Conservation (phyloP, 2,113 vertebrate genomes). For the Heptranchias perlo region DNA sequence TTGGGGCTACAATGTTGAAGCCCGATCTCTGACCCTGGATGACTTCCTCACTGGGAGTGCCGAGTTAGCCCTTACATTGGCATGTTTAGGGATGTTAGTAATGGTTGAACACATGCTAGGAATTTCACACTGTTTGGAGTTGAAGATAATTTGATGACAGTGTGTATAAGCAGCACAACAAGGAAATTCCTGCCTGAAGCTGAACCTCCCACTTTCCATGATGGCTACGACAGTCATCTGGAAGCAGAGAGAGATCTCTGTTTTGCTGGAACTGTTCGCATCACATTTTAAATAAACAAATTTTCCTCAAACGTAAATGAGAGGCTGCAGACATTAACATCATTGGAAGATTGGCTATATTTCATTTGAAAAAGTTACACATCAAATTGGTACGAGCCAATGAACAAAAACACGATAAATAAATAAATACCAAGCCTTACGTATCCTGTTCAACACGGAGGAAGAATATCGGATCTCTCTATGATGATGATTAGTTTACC, state of each 20-base stretch:
- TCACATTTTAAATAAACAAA: conserved; percentile 1
- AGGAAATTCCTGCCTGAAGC: not conserved
- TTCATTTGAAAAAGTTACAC: not conserved
- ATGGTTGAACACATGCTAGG: not conserved
- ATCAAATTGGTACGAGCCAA: not conserved
- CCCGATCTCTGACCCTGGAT: not conserved
- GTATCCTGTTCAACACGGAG: conserved; percentile 53
- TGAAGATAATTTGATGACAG: not conserved
- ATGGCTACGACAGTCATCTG: not conserved
- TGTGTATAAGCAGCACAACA: not conserved
- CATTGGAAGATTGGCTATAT: not conserved
- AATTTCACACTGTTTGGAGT: not conserved
- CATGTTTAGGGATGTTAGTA: not conserved
- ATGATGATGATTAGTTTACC: conserved; percentile 47
- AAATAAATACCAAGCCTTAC: conserved; percentile 66
- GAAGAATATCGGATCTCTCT: conserved; percentile 50
- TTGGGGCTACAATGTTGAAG: not conserved
- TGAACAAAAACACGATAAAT: conserved; percentile 62
- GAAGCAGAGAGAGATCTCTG: no score
- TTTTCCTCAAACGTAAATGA: not conserved
- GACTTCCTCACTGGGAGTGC: not conserved
- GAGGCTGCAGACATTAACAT: no score
- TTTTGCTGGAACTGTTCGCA: not conserved
- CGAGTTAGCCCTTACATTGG: not conserved
- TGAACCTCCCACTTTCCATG: not conserved